Evolutionary conservation across 1,140 invertebrate species (phyloP).

Genomic region (fruit fly (Drosophila melanogaster)): Release_6_plus_ISO1_MT NC_004354.4:20550501-20551000

Average conservation of each 20-base stretch:
- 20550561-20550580: background rate
- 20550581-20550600: slow-evolving; percentile 65
- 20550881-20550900: too few species aligned
- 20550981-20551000: background rate
- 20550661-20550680: slow-evolving; percentile 40
- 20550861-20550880: too few species aligned
- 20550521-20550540: slow-evolving; percentile 29
- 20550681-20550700: slow-evolving; percentile 77
- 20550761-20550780: slow-evolving; percentile 15
- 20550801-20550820: background rate
- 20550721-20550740: slow-evolving; percentile 70
- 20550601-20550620: slow-evolving; percentile 78
- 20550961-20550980: too few species aligned
- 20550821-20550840: too few species aligned
- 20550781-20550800: slow-evolving; percentile 7
- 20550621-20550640: slow-evolving; percentile 41
- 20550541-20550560: background rate
- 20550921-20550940: too few species aligned
- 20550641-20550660: slow-evolving; percentile 8
- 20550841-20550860: too few species aligned
- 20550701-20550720: slow-evolving; percentile 82
- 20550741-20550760: slow-evolving; percentile 4
- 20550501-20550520: slow-evolving; percentile 69
- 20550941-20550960: too few species aligned
- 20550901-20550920: too few species aligned